These are phyloP conservation scores for Drosophila parthenogenetica DNA, from an alignment of 2,888 invertebrate species.

Conservation along the genomic window DNA sequence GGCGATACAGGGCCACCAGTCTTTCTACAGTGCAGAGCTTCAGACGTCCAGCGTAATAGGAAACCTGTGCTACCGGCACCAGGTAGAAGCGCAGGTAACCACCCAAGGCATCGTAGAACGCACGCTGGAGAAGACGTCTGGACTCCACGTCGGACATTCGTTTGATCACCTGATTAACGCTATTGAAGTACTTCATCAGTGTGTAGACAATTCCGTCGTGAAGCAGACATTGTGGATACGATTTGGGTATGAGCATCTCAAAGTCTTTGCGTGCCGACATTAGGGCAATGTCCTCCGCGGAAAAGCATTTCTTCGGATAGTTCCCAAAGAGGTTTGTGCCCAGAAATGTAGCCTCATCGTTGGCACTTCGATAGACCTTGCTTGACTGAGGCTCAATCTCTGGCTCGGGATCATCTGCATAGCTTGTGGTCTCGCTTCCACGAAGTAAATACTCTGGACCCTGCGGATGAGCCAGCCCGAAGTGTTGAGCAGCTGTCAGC, in stretches of 20 bases:
- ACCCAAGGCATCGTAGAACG: conserved; percentile 83
- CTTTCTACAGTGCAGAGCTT: conserved; percentile 73
- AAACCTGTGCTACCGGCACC: conserved; percentile 81
- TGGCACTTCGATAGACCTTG: conserved; percentile 17
- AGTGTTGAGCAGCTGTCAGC: conserved; percentile 4
- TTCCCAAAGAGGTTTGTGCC: conserved; percentile 83
- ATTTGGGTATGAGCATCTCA: conserved; percentile 82
- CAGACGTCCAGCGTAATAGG: conserved; percentile 82
- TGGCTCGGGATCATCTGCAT: conserved; percentile 29
- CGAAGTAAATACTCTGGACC: conserved; percentile 20
- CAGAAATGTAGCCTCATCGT: conserved; percentile 63
- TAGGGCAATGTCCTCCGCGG: conserved; percentile 81
- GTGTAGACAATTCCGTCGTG: conserved; percentile 73
- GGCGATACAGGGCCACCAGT: conserved; percentile 71
- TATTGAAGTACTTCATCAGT: conserved; percentile 82
- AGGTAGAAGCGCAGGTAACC: conserved; percentile 82
- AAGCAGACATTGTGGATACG: conserved; percentile 70
- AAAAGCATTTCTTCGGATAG: conserved; percentile 80
- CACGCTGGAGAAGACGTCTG: conserved; percentile 67
- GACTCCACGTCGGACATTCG: conserved; percentile 59
- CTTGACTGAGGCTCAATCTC: not conserved
- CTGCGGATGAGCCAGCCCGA: conserved; percentile 15
- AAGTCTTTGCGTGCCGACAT: conserved; percentile 82
- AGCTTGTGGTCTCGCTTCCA: conserved; percentile 21
- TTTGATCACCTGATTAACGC: conserved; percentile 77